phyloP scores from a whole-genome alignment of 2,888 invertebrate species.

The Drosophila kanekoi region DNA sequence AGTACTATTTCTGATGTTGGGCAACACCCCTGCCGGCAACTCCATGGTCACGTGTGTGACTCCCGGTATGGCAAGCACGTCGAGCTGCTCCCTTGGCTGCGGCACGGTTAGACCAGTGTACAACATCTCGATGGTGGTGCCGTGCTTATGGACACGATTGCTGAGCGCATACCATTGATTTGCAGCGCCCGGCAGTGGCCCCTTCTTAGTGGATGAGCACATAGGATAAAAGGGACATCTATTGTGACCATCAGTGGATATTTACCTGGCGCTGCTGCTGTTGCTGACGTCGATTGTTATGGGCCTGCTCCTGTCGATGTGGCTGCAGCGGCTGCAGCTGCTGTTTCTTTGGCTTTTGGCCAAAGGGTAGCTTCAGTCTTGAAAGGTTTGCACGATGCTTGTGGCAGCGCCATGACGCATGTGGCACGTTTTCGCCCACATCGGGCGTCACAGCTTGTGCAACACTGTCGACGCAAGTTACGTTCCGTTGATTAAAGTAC shows the following conservation, averaged over 20 bases:
- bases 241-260: neutral
- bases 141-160: conserved; percentile 11
- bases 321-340: neutral
- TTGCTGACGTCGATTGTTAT: neutral
- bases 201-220: neutral
- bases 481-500: neutral
- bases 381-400: neutral
- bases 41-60: conserved; percentile 28
- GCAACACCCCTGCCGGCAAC: conserved; percentile 23
- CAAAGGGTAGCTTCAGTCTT: neutral
- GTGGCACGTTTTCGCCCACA: neutral
- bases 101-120: conserved; percentile 26
- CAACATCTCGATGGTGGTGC: conserved; percentile 37
- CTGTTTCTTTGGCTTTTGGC: neutral
- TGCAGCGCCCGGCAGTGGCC: neutral
- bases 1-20: neutral
- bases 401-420: neutral
- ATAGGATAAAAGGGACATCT: neutral
- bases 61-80: conserved; percentile 23
- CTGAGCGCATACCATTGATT: conserved; percentile 27
- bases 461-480: neutral
- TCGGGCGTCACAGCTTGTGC: neutral
- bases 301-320: neutral
- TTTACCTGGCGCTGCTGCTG: neutral
- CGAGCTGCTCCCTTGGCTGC: neutral